Base-by-base conservation (phyloP, 2,797 vertebrate species). In the Myotis pilosus region DNA sequence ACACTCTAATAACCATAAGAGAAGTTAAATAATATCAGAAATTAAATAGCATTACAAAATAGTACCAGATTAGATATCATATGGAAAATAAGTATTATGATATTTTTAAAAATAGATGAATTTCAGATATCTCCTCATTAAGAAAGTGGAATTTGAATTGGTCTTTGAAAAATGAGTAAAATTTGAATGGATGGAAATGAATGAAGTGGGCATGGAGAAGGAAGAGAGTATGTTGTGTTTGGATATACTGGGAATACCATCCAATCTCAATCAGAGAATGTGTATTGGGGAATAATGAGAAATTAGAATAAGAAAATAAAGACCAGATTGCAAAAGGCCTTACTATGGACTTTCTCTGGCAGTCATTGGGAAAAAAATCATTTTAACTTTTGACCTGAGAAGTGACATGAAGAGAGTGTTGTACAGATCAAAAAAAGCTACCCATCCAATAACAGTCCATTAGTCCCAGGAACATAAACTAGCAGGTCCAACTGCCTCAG, bases 321-420 rank as follows among this genome's bases (percentile, higher is more conserved):
- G 38, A 38, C 47, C 49, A 90, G 71, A 57, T 6, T 81, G 11
- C 2, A 30, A 75, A 92, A 90, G 20, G 16, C 15, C 17, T 75
- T 69, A 51, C 57, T 23, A 8, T 51, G 13, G 25, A 38, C 51
- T 84, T 89, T 76, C n/a, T 82, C 68, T 57, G 20, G 74, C 19
- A 92, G 53, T 7, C 49, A 76, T 8, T 78, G 12, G 22, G 68
- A 93, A 87, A 57, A 87, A 82, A 66, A 33, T 44, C 1, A 55
- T 62, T 93, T 76, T 94, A 57, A 74, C 6, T 64, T 74, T 95
- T 96, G 13, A 89, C 25, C 55, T 90, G 12, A 25, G 19, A 91
- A 82, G 38, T 78, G 33, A 49, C 51, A 80, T 87, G 6, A 89
- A 79, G 2, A 86, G 2, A 71, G 9, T 64, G 38, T 80, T 47